Conservation (phyloP, 2,888 invertebrate genomes). For the Lagria hirta region DNA sequence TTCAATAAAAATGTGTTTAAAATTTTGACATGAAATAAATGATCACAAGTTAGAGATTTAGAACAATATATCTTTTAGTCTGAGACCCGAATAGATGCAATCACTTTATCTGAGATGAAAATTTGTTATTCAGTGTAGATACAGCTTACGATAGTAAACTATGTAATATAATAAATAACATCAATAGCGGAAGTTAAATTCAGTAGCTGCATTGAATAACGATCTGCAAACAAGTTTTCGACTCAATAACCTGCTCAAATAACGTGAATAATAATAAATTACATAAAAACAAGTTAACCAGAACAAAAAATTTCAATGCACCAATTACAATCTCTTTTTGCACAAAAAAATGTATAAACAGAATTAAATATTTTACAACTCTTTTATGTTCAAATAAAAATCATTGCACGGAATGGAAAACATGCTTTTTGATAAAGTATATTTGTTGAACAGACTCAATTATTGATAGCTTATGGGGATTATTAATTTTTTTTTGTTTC, state of each 20-base stretch:
- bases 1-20: no score
- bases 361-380: neutral
- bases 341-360: neutral
- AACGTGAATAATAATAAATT: slow-evolving; percentile 17
- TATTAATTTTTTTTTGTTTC: neutral
- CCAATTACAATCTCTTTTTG: neutral
- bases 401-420: neutral
- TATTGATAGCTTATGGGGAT: slow-evolving; percentile 2
- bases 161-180: slow-evolving; percentile 18
- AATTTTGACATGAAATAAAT: no score
- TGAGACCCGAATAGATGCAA: no score
- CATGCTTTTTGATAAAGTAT: neutral
- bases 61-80: no score
- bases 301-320: slow-evolving; percentile 1
- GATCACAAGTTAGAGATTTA: no score
- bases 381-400: neutral
- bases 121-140: slow-evolving; percentile 5
- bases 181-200: slow-evolving; percentile 21
- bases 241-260: slow-evolving; percentile 20
- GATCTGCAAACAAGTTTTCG: slow-evolving; percentile 24
- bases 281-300: slow-evolving; percentile 8
- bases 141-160: slow-evolving; percentile 14
- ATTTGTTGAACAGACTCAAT: slow-evolving; percentile 1
- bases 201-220: slow-evolving; percentile 21
- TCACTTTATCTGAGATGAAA: slow-evolving; percentile 5